Conservation (phyloP, 53 echinoderm and acorn worm species). For the Paracentrotus lividus region DNA sequence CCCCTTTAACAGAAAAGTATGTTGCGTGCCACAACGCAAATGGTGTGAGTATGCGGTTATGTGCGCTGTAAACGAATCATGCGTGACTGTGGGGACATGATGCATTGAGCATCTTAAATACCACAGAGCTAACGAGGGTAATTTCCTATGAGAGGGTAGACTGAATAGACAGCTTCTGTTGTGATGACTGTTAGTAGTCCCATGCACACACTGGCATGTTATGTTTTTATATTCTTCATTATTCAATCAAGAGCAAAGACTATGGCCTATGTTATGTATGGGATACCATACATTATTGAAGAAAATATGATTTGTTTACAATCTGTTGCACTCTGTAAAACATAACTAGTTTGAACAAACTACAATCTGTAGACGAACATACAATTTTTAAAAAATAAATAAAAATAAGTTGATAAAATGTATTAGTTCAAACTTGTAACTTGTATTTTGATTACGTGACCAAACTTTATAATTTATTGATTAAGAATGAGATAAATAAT, state of each 20-base stretch:
- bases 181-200: conserved; percentile 5
- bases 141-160: not conserved
- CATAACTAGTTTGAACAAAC: too few relatives aligned
- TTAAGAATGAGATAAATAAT: too few relatives aligned
- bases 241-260: conserved; percentile 19
- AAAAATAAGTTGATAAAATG: too few relatives aligned
- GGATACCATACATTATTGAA: not conserved
- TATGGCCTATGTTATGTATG: not conserved
- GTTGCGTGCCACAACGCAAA: not conserved
- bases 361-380: too few relatives aligned
- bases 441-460: too few relatives aligned
- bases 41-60: not conserved
- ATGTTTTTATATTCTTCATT: not conserved
- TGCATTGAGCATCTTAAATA: conserved; percentile 12
- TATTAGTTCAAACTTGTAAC: too few relatives aligned
- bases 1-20: conserved; percentile 35
- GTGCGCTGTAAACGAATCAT: conserved; percentile 34
- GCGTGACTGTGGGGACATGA: conserved; percentile 43
- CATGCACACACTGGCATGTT: not conserved
- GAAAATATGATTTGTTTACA: too few relatives aligned
- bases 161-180: conserved; percentile 1
- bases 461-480: too few relatives aligned
- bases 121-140: conserved; percentile 40
- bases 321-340: too few relatives aligned
- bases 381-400: too few relatives aligned